Conservation (phyloP, 2,888 invertebrate species). For the Drosophila monieri region DNA sequence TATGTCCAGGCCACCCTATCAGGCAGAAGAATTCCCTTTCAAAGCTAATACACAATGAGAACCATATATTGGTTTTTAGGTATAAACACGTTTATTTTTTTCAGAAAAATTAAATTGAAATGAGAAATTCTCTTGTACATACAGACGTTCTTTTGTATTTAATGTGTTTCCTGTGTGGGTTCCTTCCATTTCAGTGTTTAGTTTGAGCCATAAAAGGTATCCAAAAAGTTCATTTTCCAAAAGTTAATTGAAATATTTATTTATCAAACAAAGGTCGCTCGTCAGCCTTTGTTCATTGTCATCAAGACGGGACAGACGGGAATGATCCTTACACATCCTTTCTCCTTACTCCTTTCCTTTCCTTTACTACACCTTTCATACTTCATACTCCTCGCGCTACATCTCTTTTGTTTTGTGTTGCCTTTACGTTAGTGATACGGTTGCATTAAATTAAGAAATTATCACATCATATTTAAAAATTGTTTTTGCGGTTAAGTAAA, state of each 20-base stretch:
- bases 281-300: slow-evolving; percentile 55
- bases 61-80: slow-evolving; percentile 37
- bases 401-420: slow-evolving; percentile 9
- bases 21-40: slow-evolving; percentile 47
- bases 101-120: slow-evolving; percentile 62
- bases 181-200: slow-evolving; percentile 21
- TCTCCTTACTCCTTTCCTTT: background rate
- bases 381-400: slow-evolving; percentile 47
- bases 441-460: slow-evolving; percentile 73
- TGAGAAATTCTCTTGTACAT: slow-evolving; percentile 62
- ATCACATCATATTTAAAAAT: slow-evolving; percentile 72
- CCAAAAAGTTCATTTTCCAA: slow-evolving; percentile 64
- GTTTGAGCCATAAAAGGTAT: slow-evolving; percentile 72
- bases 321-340: slow-evolving; percentile 60
- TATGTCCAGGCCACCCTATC: background rate
- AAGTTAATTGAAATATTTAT: slow-evolving; percentile 56
- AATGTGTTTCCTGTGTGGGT: slow-evolving; percentile 29
- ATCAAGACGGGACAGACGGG: slow-evolving; percentile 61
- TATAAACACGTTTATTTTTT: slow-evolving; percentile 66
- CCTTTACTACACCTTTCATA: slow-evolving; percentile 11
- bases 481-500: slow-evolving; percentile 50
- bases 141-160: slow-evolving; percentile 48
- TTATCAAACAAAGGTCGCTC: slow-evolving; percentile 52
- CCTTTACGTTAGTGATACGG: slow-evolving; percentile 63
- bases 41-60: slow-evolving; percentile 22